phyloP scores from a whole-genome alignment of 2,888 invertebrate genomes.

The Archips crataeganus region DNA sequence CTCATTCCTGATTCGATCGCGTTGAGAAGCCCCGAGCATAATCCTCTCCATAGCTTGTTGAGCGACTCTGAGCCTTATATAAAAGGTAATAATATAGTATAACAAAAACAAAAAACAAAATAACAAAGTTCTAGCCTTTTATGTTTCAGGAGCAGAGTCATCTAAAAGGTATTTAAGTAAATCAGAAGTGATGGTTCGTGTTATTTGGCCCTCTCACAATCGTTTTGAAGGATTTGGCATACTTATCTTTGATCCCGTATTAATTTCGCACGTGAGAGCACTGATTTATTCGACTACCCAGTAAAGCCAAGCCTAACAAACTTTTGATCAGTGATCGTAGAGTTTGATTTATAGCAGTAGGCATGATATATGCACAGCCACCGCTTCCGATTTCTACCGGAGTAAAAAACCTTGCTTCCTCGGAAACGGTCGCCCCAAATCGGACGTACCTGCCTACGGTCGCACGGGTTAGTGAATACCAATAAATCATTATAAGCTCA shows the following conservation, averaged over 20 bases:
- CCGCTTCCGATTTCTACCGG: conserved; percentile 35
- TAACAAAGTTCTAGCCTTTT: no score
- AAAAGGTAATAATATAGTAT: no score
- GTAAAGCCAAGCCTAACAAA: conserved; percentile 71
- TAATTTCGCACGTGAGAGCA: conserved; percentile 67
- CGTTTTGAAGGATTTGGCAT: conserved; percentile 56
- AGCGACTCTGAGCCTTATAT: no score
- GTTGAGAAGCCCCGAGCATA: no score
- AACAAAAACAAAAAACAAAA: no score
- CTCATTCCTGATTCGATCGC: no score
- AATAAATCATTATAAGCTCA: conserved; percentile 38
- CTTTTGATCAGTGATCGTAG: conserved; percentile 71
- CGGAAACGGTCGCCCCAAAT: conserved; percentile 4
- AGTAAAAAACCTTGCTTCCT: conserved; percentile 41
- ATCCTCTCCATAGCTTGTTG: no score
- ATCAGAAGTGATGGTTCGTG: conserved; percentile 17
- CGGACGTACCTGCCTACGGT: conserved; percentile 4
- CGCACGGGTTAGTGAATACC: conserved; percentile 16
- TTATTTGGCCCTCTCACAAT: not conserved
- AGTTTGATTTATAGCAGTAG: conserved; percentile 65
- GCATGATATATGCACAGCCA: conserved; percentile 60
- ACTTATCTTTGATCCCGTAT: conserved; percentile 63
- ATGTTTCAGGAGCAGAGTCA: no score
- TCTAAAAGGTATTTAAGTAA: not conserved
- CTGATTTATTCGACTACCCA: conserved; percentile 70